Conservation (phyloP, 2,888 invertebrate species). For the Drosophila basisetae region DNA sequence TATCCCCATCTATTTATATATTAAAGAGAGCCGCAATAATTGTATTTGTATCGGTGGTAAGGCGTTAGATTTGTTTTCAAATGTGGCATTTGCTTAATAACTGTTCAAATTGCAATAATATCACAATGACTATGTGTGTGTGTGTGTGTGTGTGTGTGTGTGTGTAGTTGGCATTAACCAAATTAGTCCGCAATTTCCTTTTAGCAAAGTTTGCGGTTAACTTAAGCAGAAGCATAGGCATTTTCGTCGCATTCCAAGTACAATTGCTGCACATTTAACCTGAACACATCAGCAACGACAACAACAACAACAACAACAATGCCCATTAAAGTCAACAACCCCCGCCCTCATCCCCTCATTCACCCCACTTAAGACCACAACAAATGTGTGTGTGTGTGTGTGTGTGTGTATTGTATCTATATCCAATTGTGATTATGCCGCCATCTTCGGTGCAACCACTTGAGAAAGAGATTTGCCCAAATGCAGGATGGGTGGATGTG, state of each 20-base stretch:
- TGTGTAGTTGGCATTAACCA: neutral
- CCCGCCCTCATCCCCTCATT: neutral
- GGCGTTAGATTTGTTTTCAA: neutral
- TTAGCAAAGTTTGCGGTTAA: neutral
- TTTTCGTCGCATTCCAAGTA: conserved; percentile 5
- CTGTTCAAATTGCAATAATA: neutral
- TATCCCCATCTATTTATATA: neutral
- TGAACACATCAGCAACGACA: conserved; percentile 6
- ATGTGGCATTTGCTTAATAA: conserved; percentile 5
- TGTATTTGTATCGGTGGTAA: neutral
- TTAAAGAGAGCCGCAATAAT: neutral
- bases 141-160: neutral
- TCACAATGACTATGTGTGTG: neutral
- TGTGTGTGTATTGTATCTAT: conserved; percentile 12
- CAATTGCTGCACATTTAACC: conserved; percentile 6
- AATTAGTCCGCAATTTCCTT: conserved; percentile 3
- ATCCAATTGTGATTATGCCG: conserved; percentile 43
- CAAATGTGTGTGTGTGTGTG: neutral
- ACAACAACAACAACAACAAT: conserved; percentile 14
- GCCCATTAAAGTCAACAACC: conserved; percentile 39
- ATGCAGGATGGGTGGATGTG: conserved; percentile 37
- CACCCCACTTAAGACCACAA: neutral
- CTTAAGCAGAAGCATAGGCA: conserved; percentile 4
- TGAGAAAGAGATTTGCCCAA: conserved; percentile 64
- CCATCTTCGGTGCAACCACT: conserved; percentile 39